These are phyloP conservation scores for Neuroterus valhalla DNA, from an alignment of 1,140 invertebrate species.

Conservation along the genomic window DNA sequence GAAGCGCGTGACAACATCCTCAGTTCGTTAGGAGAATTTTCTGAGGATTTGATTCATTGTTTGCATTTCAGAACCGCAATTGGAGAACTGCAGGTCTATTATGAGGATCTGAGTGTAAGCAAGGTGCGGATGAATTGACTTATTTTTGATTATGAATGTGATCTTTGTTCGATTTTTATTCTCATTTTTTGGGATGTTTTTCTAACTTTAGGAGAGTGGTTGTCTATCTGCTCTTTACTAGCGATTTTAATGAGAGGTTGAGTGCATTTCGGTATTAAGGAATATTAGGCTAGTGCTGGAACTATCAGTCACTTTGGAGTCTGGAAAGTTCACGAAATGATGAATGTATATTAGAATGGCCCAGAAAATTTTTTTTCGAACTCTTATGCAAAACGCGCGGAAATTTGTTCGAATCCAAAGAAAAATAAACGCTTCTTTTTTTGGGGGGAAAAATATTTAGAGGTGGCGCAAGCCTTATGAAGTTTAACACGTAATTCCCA, in stretches of 20 bases:
- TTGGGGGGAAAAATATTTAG: too few species aligned
- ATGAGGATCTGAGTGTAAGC: background rate
- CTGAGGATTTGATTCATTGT: background rate
- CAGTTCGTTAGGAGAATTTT: background rate
- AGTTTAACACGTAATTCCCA: too few species aligned
- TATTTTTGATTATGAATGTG: too few species aligned
- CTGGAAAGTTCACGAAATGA: too few species aligned
- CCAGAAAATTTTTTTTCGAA: too few species aligned
- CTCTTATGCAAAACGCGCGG: too few species aligned
- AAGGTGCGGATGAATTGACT: background rate
- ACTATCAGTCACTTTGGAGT: background rate
- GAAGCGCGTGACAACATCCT: background rate
- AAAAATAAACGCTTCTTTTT: too few species aligned
- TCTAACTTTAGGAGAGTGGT: background rate
- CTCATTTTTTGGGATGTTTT: background rate
- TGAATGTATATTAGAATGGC: too few species aligned
- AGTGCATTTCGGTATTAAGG: constrained; percentile 1
- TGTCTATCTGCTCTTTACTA: background rate
- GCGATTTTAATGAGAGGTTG: background rate
- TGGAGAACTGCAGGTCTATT: background rate
- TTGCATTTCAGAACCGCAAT: background rate
- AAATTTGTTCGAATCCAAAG: too few species aligned
- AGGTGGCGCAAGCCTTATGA: too few species aligned
- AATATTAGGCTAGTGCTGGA: background rate
- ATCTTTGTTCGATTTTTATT: too few species aligned